Conservation (phyloP, 2,888 invertebrate genomes). For the Linnaemya tessellans region DNA sequence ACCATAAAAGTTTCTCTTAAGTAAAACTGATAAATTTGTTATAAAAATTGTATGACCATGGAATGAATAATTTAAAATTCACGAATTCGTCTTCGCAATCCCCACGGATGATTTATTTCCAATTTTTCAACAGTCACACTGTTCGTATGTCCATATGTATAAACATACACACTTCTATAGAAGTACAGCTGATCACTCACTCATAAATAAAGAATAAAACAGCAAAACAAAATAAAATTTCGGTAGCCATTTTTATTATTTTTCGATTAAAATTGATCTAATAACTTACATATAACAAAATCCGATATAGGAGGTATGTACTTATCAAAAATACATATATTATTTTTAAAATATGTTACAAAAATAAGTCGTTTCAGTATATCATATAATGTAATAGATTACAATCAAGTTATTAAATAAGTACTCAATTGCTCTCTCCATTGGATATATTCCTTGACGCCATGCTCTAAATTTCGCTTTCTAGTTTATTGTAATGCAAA, state of each 20-base stretch:
- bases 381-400: background rate
- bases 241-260: constrained; percentile 45
- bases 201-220: constrained; percentile 8
- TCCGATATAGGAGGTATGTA: background rate
- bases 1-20: no score
- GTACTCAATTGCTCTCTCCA: background rate
- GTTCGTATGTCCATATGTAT: background rate
- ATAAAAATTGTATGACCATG: background rate
- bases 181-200: constrained; percentile 38
- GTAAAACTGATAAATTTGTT: no score
- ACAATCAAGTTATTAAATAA: background rate
- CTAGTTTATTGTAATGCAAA: background rate
- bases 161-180: background rate
- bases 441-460: background rate
- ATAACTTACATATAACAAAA: background rate
- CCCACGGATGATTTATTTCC: no score
- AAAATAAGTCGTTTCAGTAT: background rate
- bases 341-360: background rate
- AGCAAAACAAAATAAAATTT: constrained; percentile 18
- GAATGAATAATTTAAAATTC: no score
- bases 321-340: background rate
- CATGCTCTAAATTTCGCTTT: no score
- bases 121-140: no score
- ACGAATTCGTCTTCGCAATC: no score
- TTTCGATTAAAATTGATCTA: background rate